These are phyloP conservation scores for Poliocrania exsul DNA, from an alignment of 2,797 vertebrate species.

Conservation along the genomic window DNA sequence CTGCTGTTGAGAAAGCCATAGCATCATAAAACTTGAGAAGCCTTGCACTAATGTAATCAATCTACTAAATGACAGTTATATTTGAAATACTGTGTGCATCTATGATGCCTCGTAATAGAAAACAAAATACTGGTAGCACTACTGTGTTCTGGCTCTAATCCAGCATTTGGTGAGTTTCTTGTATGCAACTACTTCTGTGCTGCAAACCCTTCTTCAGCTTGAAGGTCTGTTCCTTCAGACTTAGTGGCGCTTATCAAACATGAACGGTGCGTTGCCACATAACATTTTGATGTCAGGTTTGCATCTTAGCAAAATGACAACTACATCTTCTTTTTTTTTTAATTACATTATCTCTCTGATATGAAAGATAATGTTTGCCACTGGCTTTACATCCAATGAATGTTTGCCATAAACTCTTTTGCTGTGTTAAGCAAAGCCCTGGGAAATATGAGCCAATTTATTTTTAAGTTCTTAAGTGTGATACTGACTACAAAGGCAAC, in stretches of 20 bases:
- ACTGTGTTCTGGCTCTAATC: background rate
- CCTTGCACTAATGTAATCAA: constrained; percentile 42
- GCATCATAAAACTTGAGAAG: constrained; percentile 58
- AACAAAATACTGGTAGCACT: background rate
- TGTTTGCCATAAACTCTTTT: background rate
- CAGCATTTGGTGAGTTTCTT: background rate
- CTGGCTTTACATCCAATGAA: background rate
- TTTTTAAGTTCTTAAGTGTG: background rate
- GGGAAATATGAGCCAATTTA: background rate
- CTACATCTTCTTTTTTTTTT: background rate
- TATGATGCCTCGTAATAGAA: background rate
- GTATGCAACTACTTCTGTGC: background rate
- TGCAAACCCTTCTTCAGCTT: background rate
- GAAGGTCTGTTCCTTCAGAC: background rate
- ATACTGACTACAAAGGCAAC: background rate
- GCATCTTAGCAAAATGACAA: background rate
- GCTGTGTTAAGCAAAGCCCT: background rate
- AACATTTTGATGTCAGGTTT: background rate
- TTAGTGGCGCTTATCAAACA: background rate
- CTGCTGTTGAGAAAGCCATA: constrained; percentile 24
- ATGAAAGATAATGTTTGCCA: background rate
- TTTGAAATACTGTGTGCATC: background rate
- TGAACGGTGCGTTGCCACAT: background rate
- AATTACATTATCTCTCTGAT: background rate
- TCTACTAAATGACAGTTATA: constrained; percentile 5